phyloP scores from a whole-genome alignment of 2,888 invertebrate genomes.

The Leuctra nigra region DNA sequence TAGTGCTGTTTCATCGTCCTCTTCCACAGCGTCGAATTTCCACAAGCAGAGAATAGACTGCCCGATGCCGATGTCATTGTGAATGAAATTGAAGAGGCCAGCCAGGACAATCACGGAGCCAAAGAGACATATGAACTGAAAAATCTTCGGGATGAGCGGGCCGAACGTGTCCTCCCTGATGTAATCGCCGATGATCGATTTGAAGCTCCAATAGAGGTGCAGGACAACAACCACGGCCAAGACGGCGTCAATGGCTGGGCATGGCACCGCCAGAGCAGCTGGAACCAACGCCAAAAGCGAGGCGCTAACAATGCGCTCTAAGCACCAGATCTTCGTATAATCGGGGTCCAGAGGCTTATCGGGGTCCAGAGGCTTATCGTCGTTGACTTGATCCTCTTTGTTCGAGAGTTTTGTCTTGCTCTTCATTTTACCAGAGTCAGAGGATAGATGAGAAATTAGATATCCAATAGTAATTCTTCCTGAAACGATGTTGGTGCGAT shows the following conservation, averaged over 20 bases:
- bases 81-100: neutral
- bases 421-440: too few species aligned
- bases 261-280: neutral
- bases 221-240: neutral
- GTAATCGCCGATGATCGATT: neutral
- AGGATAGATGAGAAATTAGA: too few species aligned
- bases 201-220: neutral
- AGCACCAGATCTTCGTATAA: neutral
- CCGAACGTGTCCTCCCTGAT: neutral
- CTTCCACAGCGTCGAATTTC: slow-evolving; percentile 4
- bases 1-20: neutral
- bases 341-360: too few species aligned
- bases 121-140: neutral
- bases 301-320: neutral
- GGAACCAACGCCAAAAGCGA: neutral
- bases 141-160: neutral
- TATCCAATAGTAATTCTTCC: too few species aligned
- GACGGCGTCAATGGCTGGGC: neutral
- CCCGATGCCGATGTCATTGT: slow-evolving; percentile 8
- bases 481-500: too few species aligned
- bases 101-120: neutral
- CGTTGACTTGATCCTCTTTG: too few species aligned
- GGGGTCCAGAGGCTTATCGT: too few species aligned
- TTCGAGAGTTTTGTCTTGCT: too few species aligned
- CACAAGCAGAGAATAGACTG: neutral